Percentiles rank a stretch among this genome's conserved stretches.
These are phyloP conservation scores for Himalopsyche anomala DNA, from an alignment of 2,888 invertebrate genomes.

Conservation along the genomic window DNA sequence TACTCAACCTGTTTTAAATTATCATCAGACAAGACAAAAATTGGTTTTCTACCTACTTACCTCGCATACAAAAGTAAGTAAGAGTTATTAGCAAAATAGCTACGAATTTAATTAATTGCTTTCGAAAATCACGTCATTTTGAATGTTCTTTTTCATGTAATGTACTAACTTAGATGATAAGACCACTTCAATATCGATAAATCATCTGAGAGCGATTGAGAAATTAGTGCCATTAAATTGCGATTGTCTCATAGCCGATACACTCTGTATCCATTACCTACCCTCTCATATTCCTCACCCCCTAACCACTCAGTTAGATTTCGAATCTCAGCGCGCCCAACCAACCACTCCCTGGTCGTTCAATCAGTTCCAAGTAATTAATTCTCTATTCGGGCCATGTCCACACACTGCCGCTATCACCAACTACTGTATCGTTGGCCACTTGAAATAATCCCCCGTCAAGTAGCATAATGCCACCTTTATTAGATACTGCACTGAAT, in stretches of 20 bases:
- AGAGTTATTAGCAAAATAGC: no score
- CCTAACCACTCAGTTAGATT: not conserved
- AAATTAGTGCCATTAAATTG: constrained; percentile 23
- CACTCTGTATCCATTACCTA: constrained; percentile 13
- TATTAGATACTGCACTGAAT: not conserved
- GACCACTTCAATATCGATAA: constrained; percentile 10
- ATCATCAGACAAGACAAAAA: no score
- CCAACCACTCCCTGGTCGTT: not conserved
- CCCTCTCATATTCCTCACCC: not conserved
- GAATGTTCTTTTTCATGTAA: no score
- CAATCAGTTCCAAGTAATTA: constrained; percentile 29
- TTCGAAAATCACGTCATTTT: no score
- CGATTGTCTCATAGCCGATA: constrained; percentile 8
- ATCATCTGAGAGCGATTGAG: constrained; percentile 1
- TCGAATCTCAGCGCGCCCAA: not conserved
- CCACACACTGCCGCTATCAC: not conserved
- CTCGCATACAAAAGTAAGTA: no score
- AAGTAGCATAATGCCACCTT: not conserved
- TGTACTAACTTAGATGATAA: not conserved
- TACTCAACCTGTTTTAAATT: no score
- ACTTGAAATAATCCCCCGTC: not conserved
- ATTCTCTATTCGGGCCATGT: not conserved
- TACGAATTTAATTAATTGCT: no score
- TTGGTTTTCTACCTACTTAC: no score
- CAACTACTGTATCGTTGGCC: not conserved